Percentiles rank a stretch among this genome's conserved stretches.
These are phyloP conservation scores for Radopholus similis DNA, from an alignment of 1,140 invertebrate species.

Conservation along the genomic window DNA sequence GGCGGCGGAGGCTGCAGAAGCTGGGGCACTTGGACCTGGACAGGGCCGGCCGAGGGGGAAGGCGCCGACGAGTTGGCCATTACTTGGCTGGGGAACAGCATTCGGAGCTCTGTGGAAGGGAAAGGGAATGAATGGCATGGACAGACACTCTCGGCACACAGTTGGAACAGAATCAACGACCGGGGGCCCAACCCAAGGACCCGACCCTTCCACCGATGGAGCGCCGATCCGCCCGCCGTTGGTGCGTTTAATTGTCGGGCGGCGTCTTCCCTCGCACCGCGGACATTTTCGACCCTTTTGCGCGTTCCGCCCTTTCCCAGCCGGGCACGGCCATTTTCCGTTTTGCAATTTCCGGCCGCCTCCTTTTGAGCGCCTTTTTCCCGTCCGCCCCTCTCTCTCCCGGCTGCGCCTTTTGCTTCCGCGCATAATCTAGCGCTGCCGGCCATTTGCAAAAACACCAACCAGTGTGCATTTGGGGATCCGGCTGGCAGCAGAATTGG, in stretches of 20 bases:
- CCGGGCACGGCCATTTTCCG: no score
- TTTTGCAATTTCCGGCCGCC: conserved; percentile 2
- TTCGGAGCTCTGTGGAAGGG: no score
- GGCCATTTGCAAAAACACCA: no score
- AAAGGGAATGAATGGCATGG: no score
- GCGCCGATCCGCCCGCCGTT: no score
- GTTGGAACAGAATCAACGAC: neutral
- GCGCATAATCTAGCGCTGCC: neutral
- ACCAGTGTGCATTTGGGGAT: no score
- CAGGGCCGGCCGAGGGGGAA: no score
- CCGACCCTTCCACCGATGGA: no score
- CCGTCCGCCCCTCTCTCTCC: neutral
- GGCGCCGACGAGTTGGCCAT: no score
- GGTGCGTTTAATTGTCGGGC: neutral
- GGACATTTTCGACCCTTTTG: neutral
- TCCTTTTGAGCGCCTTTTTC: neutral
- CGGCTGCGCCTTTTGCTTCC: neutral
- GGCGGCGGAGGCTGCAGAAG: neutral
- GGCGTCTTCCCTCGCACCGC: neutral
- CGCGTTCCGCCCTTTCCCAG: neutral
- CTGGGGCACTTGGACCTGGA: no score
- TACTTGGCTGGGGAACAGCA: no score
- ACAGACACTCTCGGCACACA: neutral
- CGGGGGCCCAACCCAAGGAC: neutral
- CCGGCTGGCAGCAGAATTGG: no score